phyloP scores from a whole-genome alignment of 2,888 invertebrate genomes.

The Meteorus colon region DNA sequence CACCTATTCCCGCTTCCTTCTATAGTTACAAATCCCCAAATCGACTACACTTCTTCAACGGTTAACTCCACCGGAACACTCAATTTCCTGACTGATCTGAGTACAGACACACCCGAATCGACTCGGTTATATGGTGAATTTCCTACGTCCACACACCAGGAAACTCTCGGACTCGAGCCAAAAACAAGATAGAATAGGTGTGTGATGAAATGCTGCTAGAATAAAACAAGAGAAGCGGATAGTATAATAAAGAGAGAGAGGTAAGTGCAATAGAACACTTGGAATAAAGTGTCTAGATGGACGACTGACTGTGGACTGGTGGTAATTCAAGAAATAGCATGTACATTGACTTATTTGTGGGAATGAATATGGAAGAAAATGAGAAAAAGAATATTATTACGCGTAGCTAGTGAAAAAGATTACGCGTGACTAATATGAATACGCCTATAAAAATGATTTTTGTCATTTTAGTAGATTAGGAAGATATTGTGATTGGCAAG shows the following conservation, averaged over 20 bases:
- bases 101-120: constrained; percentile 54
- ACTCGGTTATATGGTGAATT: constrained; percentile 27
- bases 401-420: too few relatives aligned
- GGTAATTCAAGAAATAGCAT: not conserved
- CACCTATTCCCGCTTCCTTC: not conserved
- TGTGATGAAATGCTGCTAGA: constrained; percentile 29
- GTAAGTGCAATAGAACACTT: constrained; percentile 35
- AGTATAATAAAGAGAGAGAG: constrained; percentile 20
- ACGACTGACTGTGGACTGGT: constrained; percentile 26
- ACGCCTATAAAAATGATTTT: too few relatives aligned
- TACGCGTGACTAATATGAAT: too few relatives aligned
- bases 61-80: constrained; percentile 57
- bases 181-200: constrained; percentile 49
- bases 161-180: constrained; percentile 50
- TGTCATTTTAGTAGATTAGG: too few relatives aligned
- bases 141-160: constrained; percentile 31
- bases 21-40: not conserved
- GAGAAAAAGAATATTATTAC: constrained; percentile 36
- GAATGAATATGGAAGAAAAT: constrained; percentile 39
- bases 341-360: constrained; percentile 22
- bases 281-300: constrained; percentile 45
- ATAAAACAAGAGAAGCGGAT: constrained; percentile 17
- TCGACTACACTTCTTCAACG: constrained; percentile 21
- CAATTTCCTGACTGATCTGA: constrained; percentile 62
- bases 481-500: too few relatives aligned